Conservation (phyloP, 2,113 vertebrate species). For the Apodemus sylvaticus region DNA sequence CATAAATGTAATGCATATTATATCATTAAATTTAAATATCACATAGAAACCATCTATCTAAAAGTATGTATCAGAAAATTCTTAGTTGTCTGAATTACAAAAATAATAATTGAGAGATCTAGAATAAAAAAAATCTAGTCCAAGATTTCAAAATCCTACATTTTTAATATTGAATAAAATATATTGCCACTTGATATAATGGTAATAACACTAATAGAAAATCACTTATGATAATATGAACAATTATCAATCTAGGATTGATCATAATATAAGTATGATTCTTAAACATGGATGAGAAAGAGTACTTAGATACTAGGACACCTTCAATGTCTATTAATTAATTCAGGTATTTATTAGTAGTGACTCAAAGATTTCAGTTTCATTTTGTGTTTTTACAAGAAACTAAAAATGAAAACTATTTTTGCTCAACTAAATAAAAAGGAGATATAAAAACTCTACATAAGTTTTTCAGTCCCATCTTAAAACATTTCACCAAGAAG, state of each 20-base stretch:
- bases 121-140: not conserved
- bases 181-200: not conserved
- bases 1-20: not conserved
- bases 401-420: not conserved
- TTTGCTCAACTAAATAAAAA: not conserved
- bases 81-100: not conserved
- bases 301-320: not conserved
- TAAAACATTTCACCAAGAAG: slow-evolving; percentile 38
- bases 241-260: not conserved
- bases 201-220: not conserved
- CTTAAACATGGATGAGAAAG: not conserved
- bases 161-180: not conserved
- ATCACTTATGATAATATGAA: slow-evolving; percentile 30
- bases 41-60: not conserved
- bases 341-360: not conserved
- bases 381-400: not conserved
- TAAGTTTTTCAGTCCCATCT: slow-evolving; percentile 14
- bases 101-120: not conserved
- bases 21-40: slow-evolving; percentile 10
- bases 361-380: not conserved
- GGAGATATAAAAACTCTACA: not conserved
- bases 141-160: not conserved
- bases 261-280: not conserved
- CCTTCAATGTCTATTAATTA: not conserved
- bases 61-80: not conserved